A percentile compares a stretch with the other conserved stretches of the same genome.
Conservation (phyloP, 1,140 invertebrate species). For the Drosophila quadrilineata region DNA sequence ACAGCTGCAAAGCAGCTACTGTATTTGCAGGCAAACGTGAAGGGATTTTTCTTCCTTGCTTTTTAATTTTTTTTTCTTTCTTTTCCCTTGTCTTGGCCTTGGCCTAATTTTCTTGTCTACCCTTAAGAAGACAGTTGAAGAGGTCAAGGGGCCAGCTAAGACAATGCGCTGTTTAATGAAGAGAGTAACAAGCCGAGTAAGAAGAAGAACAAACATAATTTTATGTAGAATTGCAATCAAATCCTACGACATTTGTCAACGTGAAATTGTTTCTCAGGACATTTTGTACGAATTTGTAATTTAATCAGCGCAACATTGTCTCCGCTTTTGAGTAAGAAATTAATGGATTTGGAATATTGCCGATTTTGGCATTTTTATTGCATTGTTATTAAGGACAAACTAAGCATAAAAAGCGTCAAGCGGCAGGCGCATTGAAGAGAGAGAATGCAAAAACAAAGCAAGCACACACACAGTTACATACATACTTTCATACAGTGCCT, state of each 20-base stretch:
- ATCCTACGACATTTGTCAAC: conserved; percentile 53
- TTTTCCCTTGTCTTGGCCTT: conserved; percentile 59
- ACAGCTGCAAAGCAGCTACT: conserved; percentile 40
- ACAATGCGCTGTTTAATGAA: conserved; percentile 61
- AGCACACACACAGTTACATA: too few relatives aligned
- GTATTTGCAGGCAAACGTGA: conserved; percentile 24
- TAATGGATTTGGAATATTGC: conserved; percentile 19
- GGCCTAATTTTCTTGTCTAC: conserved; percentile 52
- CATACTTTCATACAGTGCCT: too few relatives aligned
- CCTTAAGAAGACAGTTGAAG: conserved; percentile 54
- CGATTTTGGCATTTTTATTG: conserved; percentile 27
- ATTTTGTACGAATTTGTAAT: conserved; percentile 45
- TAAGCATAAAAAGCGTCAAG: too few relatives aligned
- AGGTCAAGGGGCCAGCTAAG: conserved; percentile 65
- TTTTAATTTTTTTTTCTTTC: too few relatives aligned
- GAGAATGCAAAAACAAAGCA: too few relatives aligned
- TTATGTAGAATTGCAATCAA: not conserved
- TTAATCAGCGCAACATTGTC: conserved; percentile 64
- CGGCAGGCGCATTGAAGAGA: too few relatives aligned
- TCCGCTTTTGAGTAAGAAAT: not conserved
- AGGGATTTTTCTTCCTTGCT: too few relatives aligned
- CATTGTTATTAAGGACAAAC: conserved; percentile 8
- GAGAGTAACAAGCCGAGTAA: not conserved
- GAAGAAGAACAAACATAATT: too few relatives aligned
- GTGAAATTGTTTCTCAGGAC: conserved; percentile 40